Conservation (phyloP, 2,113 vertebrate genomes). For the Crotophaga sulcirostris region DNA sequence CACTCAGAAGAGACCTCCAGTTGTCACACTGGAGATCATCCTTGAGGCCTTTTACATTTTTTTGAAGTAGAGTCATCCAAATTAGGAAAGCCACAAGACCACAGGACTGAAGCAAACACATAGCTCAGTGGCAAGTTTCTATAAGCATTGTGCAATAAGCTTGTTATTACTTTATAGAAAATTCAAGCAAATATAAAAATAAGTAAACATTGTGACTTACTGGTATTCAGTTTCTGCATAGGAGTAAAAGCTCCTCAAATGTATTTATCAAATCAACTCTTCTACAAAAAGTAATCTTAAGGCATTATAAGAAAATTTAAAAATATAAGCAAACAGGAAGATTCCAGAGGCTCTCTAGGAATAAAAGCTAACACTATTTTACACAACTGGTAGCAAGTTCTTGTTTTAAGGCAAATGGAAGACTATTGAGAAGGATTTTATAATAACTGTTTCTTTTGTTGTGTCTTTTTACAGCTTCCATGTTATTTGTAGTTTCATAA, state of each 20-base stretch:
- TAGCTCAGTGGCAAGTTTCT: neutral
- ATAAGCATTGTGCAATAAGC: neutral
- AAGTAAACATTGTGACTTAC: neutral
- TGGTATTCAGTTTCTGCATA: neutral
- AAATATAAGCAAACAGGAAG: neutral
- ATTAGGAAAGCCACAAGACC: neutral
- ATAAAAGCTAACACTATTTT: neutral
- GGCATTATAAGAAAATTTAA: neutral
- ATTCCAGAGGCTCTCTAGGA: neutral
- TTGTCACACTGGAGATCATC: neutral
- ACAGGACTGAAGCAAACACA: neutral
- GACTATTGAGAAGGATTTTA: neutral
- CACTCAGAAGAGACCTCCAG: neutral
- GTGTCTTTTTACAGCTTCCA: neutral
- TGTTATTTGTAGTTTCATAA: conserved; percentile 57
- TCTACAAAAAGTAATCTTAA: neutral
- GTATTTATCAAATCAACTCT: neutral
- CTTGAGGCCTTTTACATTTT: neutral
- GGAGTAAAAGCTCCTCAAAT: neutral
- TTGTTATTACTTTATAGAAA: neutral
- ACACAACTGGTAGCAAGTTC: neutral
- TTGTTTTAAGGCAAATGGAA: conserved; percentile 31
- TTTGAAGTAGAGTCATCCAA: neutral
- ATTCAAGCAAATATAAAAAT: neutral
- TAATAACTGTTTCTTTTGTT: neutral